Percentiles rank a stretch among this genome's conserved stretches.
phyloP scores from a whole-genome alignment of 2,888 invertebrate genomes.

The Aporophyla lueneburgensis region DNA sequence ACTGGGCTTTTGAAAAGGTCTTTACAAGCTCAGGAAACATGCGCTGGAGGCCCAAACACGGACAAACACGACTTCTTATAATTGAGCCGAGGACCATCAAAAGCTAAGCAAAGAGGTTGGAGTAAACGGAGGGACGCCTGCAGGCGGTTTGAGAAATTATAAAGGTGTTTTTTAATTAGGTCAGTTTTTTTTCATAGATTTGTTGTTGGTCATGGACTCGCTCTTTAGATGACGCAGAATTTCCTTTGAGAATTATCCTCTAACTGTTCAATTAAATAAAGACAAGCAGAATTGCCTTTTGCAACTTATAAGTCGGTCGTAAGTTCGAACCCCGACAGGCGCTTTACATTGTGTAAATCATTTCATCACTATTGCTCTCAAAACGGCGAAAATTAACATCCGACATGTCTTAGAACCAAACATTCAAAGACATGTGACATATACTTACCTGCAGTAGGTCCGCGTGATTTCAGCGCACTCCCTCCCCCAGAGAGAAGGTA shows the following conservation, averaged over 20 bases:
- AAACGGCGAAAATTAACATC: too few relatives aligned
- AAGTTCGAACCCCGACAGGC: too few relatives aligned
- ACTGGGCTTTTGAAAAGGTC: slow-evolving; percentile 66
- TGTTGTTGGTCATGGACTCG: neutral
- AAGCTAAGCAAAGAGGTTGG: slow-evolving; percentile 41
- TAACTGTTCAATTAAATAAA: neutral
- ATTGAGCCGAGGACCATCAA: slow-evolving; percentile 48
- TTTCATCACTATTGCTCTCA: too few relatives aligned
- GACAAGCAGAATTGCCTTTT: neutral
- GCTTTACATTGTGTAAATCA: too few relatives aligned
- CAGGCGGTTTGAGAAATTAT: slow-evolving; percentile 16
- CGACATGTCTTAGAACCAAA: too few relatives aligned
- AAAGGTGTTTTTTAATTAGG: slow-evolving; percentile 32
- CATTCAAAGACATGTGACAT: too few relatives aligned
- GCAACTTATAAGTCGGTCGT: neutral
- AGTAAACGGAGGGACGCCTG: slow-evolving; percentile 14
- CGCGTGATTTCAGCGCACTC: too few relatives aligned
- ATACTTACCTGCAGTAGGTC: too few relatives aligned
- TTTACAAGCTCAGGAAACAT: slow-evolving; percentile 61
- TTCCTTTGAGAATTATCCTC: neutral
- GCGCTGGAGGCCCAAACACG: slow-evolving; percentile 59
- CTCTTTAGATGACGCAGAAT: neutral
- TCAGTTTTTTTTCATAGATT: slow-evolving; percentile 21
- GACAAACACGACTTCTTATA: slow-evolving; percentile 65
- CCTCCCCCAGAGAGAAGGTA: too few relatives aligned